Evolutionary conservation across 2,113 vertebrate genomes (phyloP).

Genomic region (Numida meleagris): DNA sequence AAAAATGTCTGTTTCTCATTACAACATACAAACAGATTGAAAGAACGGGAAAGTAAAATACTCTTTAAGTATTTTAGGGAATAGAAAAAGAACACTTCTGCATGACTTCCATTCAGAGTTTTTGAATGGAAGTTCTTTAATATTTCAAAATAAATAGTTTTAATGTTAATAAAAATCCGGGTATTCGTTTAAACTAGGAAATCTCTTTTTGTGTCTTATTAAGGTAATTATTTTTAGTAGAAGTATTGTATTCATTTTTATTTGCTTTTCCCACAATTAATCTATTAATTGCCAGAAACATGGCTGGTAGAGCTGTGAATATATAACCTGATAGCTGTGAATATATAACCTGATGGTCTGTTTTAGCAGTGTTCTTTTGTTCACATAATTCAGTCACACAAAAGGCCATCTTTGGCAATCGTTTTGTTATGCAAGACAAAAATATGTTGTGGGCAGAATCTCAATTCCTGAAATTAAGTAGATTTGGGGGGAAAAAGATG

Average conservation of each 20-base stretch:
- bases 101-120: not conserved
- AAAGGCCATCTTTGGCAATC: not conserved
- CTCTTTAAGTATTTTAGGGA: conserved; percentile 56
- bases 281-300: not conserved
- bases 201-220: not conserved
- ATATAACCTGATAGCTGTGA: not conserved
- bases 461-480: accelerated
- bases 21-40: conserved; percentile 71
- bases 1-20: conserved; percentile 76
- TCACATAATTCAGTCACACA: not conserved
- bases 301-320: not conserved
- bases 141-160: not conserved
- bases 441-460: not conserved
- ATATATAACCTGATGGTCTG: not conserved
- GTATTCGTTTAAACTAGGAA: not conserved
- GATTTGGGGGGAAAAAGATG: not conserved
- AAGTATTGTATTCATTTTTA: not conserved
- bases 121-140: not conserved
- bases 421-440: accelerated
- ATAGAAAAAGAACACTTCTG: conserved; percentile 46
- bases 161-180: not conserved
- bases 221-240: not conserved
- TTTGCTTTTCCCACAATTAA: not conserved
- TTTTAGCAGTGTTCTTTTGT: not conserved
- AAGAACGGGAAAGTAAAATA: conserved; percentile 57